Evolutionary conservation across 2,113 vertebrate genomes (phyloP).

Genomic region (Amazona guildingii): DNA sequence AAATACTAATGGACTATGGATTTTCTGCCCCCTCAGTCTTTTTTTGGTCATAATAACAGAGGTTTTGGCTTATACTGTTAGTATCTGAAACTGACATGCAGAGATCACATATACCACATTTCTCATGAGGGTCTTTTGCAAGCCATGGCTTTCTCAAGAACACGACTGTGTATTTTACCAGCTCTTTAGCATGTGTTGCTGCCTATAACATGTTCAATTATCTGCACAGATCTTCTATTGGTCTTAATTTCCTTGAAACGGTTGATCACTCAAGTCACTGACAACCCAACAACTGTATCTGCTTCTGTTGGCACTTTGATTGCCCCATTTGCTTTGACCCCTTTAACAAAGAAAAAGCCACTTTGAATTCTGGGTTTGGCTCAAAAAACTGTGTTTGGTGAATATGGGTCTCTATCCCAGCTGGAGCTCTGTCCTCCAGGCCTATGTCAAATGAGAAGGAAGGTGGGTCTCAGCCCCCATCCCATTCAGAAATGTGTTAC

Average conservation of each 20-base stretch:
- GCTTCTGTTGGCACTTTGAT: background rate
- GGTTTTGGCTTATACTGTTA: background rate
- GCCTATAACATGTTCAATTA: background rate
- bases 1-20: background rate
- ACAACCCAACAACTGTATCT: conserved; percentile 13
- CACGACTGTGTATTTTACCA: background rate
- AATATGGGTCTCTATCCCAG: background rate
- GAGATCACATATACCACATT: background rate
- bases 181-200: background rate
- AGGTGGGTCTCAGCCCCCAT: background rate
- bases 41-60: background rate
- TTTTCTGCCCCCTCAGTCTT: background rate
- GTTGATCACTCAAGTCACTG: conserved; percentile 15
- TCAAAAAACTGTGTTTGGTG: background rate
- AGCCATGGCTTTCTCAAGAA: background rate
- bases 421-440: background rate
- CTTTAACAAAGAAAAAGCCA: background rate
- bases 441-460: background rate
- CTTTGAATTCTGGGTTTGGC: background rate
- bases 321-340: conserved; percentile 29
- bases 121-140: background rate
- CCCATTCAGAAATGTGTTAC: background rate
- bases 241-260: conserved; percentile 4
- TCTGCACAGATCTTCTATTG: background rate
- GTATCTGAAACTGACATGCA: background rate